phyloP scores from a whole-genome alignment of 2,888 invertebrate species.

The Anticlea derivata region DNA sequence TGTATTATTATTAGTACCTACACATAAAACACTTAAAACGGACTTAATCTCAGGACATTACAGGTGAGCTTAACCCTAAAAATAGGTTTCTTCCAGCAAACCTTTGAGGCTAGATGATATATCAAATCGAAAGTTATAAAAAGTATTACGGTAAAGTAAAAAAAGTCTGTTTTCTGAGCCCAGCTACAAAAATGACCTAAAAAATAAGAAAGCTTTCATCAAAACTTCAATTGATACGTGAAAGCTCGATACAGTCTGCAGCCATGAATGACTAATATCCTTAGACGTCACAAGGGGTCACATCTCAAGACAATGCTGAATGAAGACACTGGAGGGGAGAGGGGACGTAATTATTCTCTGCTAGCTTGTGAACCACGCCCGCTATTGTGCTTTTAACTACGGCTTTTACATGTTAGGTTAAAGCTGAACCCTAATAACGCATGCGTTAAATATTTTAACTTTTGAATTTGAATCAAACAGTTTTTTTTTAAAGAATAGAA shows the following conservation, averaged over 20 bases:
- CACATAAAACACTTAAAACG: no score
- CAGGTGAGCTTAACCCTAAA: no score
- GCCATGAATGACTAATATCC: conserved; percentile 31
- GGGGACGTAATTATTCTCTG: conserved; percentile 74
- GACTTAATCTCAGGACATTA: no score
- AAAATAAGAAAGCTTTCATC: conserved; percentile 5
- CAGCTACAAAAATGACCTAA: not conserved
- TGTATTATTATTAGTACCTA: no score
- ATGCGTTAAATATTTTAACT: conserved; percentile 14
- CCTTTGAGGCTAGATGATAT: no score
- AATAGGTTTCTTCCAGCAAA: no score
- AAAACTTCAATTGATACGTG: conserved; percentile 10
- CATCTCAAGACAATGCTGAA: conserved; percentile 76
- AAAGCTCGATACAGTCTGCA: conserved; percentile 27
- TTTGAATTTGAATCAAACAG: conserved; percentile 17
- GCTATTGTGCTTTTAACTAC: conserved; percentile 72
- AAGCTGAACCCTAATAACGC: conserved; percentile 44
- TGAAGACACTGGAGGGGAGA: conserved; percentile 58
- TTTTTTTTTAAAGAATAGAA: no score
- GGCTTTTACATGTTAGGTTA: conserved; percentile 57
- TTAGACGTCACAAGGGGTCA: conserved; percentile 61
- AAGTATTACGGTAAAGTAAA: no score
- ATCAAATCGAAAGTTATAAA: no score
- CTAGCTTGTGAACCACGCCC: conserved; percentile 74
- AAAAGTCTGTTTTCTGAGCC: no score